Conservation (phyloP, 2,113 vertebrate genomes). For the Cnemophilus loriae region DNA sequence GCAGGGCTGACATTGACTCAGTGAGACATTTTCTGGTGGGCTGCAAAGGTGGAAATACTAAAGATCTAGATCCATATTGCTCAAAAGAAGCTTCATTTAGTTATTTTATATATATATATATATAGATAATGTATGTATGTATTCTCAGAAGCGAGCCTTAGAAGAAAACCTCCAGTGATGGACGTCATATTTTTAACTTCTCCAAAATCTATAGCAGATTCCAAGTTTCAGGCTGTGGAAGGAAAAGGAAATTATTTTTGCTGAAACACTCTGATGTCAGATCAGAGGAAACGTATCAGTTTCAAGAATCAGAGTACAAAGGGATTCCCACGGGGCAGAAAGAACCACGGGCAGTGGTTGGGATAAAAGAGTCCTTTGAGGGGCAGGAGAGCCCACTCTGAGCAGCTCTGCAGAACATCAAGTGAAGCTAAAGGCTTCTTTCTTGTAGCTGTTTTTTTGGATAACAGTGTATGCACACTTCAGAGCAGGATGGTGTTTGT, state of each 20-base stretch:
- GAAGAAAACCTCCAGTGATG: neutral
- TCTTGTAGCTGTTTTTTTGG: neutral
- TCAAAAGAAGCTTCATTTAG: neutral
- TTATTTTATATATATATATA: neutral
- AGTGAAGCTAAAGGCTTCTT: conserved; percentile 8
- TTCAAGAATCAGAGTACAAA: conserved; percentile 41
- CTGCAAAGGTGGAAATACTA: neutral
- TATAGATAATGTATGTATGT: neutral
- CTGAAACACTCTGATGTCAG: conserved; percentile 36
- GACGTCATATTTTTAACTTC: neutral
- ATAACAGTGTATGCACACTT: neutral
- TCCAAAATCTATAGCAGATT: neutral
- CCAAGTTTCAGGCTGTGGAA: conserved; percentile 19
- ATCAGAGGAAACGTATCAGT: conserved; percentile 17
- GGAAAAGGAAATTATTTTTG: conserved; percentile 33
- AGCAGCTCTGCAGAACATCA: neutral
- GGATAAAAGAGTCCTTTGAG: conserved; percentile 32
- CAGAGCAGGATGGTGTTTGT: neutral
- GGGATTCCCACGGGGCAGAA: neutral
- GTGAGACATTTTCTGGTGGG: neutral
- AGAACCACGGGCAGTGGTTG: neutral
- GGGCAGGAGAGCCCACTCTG: conserved; percentile 20
- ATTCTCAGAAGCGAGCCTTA: neutral
- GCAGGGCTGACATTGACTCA: neutral
- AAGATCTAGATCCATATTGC: neutral